Evolutionary conservation across 2,888 invertebrate genomes (phyloP).

Genomic region (Aphrophora alni): DNA sequence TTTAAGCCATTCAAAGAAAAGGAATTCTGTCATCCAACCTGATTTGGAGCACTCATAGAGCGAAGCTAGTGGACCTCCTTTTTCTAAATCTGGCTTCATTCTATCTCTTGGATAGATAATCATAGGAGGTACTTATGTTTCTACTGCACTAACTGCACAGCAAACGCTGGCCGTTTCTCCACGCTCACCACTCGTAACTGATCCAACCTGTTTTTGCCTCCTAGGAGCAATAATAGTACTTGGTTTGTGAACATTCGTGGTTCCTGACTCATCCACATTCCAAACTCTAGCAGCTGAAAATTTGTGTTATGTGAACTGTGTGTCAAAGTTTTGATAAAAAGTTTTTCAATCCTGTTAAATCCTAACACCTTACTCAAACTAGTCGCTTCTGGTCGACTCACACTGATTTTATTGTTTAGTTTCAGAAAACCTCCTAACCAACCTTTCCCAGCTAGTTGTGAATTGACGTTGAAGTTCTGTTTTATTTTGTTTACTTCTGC

Average conservation of each 20-base stretch:
- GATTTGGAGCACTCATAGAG: not conserved
- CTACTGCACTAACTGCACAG: not conserved
- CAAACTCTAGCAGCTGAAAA: not conserved
- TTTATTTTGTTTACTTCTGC: not conserved
- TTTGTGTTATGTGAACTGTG: not conserved
- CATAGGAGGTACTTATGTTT: not conserved
- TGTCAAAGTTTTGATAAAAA: not conserved
- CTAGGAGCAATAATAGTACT: not conserved
- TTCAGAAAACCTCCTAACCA: not conserved
- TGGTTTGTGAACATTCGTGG: not conserved
- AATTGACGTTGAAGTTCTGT: not conserved
- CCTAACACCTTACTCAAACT: not conserved
- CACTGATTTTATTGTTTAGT: not conserved
- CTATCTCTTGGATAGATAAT: not conserved
- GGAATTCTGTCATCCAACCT: not conserved
- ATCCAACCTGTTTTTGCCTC: not conserved
- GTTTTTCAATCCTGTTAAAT: not conserved
- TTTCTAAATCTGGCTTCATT: not conserved
- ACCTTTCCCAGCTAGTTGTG: not conserved
- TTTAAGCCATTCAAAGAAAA: not conserved
- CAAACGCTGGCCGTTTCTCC: not conserved
- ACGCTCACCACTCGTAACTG: slow-evolving; percentile 7
- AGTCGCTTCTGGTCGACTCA: not conserved
- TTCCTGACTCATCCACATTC: not conserved
- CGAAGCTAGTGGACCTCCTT: not conserved